These are phyloP conservation scores for Agelaius phoeniceus DNA, from an alignment of 2,113 vertebrate genomes.

Conservation along the genomic window DNA sequence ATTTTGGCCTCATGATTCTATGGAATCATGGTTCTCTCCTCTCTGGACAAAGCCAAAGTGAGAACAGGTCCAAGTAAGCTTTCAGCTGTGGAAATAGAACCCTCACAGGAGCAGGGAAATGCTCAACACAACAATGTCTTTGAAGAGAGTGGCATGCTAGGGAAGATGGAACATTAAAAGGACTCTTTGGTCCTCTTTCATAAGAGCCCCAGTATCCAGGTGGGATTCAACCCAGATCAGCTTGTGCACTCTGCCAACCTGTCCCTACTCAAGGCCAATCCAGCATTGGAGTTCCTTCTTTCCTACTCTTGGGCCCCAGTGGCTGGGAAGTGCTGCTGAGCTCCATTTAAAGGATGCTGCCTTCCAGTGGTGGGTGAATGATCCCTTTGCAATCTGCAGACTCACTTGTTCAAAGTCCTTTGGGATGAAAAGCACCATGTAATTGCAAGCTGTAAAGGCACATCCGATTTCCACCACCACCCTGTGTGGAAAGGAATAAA, in stretches of 20 bases:
- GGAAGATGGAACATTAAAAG: background rate
- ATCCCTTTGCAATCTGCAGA: background rate
- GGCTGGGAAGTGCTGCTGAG: background rate
- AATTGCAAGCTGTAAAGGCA: constrained; percentile 40
- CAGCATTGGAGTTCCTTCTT: background rate
- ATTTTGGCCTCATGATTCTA: background rate
- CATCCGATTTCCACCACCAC: constrained; percentile 34
- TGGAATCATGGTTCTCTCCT: rapidly evolving
- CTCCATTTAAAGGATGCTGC: background rate
- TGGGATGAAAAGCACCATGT: constrained; percentile 18
- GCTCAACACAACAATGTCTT: background rate
- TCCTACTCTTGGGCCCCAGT: background rate
- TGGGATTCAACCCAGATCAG: background rate
- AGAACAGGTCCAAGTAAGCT: background rate
- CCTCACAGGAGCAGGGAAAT: background rate
- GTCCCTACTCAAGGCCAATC: background rate
- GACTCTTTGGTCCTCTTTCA: background rate
- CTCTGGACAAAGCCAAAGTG: background rate
- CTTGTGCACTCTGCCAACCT: background rate
- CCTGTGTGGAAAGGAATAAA: constrained; percentile 34
- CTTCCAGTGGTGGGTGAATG: constrained; percentile 1
- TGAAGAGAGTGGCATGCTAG: background rate
- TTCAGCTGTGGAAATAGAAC: background rate
- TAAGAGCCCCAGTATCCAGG: background rate
- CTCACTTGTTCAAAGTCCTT: background rate